Base-by-base conservation (phyloP, 2,888 invertebrate genomes). In the Megamerina dolium region DNA sequence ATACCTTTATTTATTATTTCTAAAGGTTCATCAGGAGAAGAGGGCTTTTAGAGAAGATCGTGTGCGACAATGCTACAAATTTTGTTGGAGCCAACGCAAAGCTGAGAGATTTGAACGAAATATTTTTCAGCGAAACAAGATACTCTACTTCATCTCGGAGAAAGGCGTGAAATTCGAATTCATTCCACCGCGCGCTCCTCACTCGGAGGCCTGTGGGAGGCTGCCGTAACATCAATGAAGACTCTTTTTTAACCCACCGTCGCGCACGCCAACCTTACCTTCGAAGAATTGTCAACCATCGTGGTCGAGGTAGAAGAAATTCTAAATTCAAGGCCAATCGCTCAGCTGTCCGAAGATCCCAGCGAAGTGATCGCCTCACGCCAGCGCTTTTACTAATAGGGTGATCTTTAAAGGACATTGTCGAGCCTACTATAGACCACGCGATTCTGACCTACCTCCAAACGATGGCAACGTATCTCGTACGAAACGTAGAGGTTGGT, bases 141-240 rank as follows among this genome's bases (percentile, higher is more conserved):
- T 41, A 8, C 21, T 27, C 20, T 18, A 35, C 35, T 41, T 34
- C 37, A 23, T 37, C n/a, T 17, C 41, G 20, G 37, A 37, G 31
- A 23, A 35, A 10, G 41, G 33, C 14, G 32, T 31, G 12, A 26
- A 38, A 10, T 42, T 45, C 19, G 23, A 21, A 8, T 48, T 42
- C 41, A 49, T 51, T 19, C 46, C 39, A 5, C 49, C 46, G n/a
- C 41, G 48, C 14, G 43, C 49, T 27, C 49, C 52, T 13, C 50
- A 52, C 31, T 51, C 29, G 45, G 48, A 8, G 49, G 45, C 14
- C 16, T 39, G 3, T 30, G 31, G 30, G 30, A 29, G 16, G 31
- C 20, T 4, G 31, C 21, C 10, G 23, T 32, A 4, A 13, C 29
- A 3, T 13, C 29, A 29, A 29, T 29, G 29, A n/a, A n/a, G n/a